Evolutionary conservation across 2,888 invertebrate species (phyloP).

Genomic region (Biston betularia): DNA sequence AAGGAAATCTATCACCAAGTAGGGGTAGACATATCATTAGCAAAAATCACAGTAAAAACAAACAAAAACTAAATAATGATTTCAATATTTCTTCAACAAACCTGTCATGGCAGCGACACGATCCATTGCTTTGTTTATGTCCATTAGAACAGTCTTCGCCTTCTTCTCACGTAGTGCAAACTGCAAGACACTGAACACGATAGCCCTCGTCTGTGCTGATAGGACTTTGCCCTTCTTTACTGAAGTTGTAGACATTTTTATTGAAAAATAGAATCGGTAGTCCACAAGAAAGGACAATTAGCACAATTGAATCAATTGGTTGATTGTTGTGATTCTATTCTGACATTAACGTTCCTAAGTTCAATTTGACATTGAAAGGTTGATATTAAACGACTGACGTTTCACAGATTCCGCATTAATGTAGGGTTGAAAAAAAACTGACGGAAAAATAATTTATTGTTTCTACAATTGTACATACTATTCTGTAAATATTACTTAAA

Average conservation of each 20-base stretch:
- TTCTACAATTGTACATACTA: too few relatives aligned
- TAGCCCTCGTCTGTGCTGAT: constrained; percentile 28
- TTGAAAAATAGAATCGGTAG: not conserved
- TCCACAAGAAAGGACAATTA: not conserved
- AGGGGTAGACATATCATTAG: too few relatives aligned
- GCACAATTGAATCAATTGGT: not conserved
- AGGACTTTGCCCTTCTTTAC: constrained; percentile 26
- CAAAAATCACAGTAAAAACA: not conserved
- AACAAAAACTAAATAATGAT: not conserved
- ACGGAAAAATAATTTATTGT: too few relatives aligned
- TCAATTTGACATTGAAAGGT: not conserved
- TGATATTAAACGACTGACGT: too few relatives aligned
- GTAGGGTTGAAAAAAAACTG: too few relatives aligned
- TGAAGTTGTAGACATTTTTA: constrained; percentile 24
- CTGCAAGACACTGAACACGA: constrained; percentile 31
- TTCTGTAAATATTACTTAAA: too few relatives aligned
- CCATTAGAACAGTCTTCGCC: constrained; percentile 26
- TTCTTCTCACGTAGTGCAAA: constrained; percentile 35
- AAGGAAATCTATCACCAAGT: too few relatives aligned
- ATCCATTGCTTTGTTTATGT: constrained; percentile 35
- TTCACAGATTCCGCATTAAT: too few relatives aligned
- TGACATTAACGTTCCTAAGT: not conserved
- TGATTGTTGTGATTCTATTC: not conserved
- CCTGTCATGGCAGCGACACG: constrained; percentile 36
- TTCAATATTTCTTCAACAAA: constrained; percentile 10